Percentiles rank a stretch among this genome's conserved stretches.
Evolutionary conservation across 2,888 invertebrate genomes (phyloP).

Genomic region (Rotaria magnacalcarata): DNA sequence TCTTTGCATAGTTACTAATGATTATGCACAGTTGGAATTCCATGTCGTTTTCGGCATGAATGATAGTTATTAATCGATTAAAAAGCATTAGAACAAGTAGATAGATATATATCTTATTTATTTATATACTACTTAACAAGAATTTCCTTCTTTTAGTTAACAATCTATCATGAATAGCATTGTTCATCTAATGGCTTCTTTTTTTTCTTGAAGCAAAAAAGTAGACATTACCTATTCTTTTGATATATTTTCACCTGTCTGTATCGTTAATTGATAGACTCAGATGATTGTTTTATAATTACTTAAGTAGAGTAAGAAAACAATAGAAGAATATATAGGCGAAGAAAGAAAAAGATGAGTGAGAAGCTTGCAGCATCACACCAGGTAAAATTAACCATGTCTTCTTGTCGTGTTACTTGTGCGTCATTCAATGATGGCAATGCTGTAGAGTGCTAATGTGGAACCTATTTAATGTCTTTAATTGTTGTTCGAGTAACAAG

Average conservation of each 20-base stretch:
- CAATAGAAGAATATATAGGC: not conserved
- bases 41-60: not conserved
- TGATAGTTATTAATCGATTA: not conserved
- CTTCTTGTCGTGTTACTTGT: not conserved
- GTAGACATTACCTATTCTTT: not conserved
- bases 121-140: not conserved
- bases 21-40: not conserved
- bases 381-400: not conserved
- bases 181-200: not conserved
- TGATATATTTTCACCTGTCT: not conserved
- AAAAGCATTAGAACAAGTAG: not conserved
- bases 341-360: not conserved
- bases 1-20: not conserved
- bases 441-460: not conserved
- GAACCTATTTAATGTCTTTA: slow-evolving; percentile 35
- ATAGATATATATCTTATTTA: not conserved
- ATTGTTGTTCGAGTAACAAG: slow-evolving; percentile 11
- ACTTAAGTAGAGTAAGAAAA: not conserved
- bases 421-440: not conserved
- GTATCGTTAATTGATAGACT: not conserved
- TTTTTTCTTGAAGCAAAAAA: not conserved
- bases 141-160: not conserved
- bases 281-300: not conserved
- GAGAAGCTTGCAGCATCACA: not conserved
- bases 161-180: not conserved